These are phyloP conservation scores for Oasisia sp. DNA, from an alignment of 2,888 invertebrate species.

Conservation along the genomic window DNA sequence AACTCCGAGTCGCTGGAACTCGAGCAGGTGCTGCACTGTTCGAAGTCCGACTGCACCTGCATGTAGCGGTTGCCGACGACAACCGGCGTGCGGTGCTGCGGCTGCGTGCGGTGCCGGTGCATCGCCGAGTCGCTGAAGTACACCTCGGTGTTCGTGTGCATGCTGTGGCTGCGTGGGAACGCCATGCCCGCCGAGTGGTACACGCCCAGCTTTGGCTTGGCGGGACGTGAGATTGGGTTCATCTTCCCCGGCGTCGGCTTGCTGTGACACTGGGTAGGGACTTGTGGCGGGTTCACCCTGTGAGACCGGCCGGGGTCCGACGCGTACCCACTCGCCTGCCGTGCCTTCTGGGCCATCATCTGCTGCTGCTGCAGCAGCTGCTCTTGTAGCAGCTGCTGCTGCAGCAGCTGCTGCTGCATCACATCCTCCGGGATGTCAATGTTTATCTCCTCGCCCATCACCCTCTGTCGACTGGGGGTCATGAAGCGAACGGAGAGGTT, in stretches of 20 bases:
- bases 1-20: conserved; percentile 77
- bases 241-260: conserved; percentile 33
- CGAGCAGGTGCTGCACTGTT: conserved; percentile 87
- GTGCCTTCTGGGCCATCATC: background rate
- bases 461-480: conserved; percentile 13
- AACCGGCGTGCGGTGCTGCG: conserved; percentile 22
- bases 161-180: background rate
- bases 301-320: conserved; percentile 30
- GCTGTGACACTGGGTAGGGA: background rate
- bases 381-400: conserved; percentile 17
- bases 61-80: conserved; percentile 21
- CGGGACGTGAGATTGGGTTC: conserved; percentile 61
- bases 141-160: background rate
- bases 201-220: conserved; percentile 43
- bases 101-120: conserved; percentile 27
- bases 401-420: conserved; percentile 20
- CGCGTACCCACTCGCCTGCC: conserved; percentile 25
- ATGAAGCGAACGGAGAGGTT: conserved; percentile 53
- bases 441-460: conserved; percentile 24
- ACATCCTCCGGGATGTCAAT: conserved; percentile 25
- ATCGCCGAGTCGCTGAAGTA: background rate
- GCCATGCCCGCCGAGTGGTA: conserved; percentile 17
- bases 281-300: conserved; percentile 26
- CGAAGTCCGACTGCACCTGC: conserved; percentile 69
- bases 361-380: conserved; percentile 13